Percentiles rank a stretch among this genome's conserved stretches.
Evolutionary conservation across 37 sponge, comb jelly and placozoan species (phyloP).

Genomic region (Oscarella lobularis): DNA sequence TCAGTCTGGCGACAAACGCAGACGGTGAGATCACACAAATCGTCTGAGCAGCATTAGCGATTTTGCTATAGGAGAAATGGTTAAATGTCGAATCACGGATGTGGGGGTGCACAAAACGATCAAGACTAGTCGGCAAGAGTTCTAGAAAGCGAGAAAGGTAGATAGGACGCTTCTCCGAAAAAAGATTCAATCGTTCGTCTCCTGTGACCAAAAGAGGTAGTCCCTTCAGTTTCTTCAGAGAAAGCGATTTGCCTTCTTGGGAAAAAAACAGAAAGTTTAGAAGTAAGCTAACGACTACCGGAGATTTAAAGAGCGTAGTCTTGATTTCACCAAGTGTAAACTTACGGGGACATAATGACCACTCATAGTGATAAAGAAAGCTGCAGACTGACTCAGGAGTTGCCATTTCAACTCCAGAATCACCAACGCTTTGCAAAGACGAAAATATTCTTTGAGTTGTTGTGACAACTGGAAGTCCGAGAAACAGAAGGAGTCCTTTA

Average conservation of each 20-base stretch:
- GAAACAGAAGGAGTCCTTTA: neutral
- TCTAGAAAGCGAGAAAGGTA: neutral
- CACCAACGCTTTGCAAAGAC: too few species aligned
- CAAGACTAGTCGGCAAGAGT: neutral
- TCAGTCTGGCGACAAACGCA: too few species aligned
- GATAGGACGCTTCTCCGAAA: neutral
- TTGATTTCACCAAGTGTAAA: neutral
- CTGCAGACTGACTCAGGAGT: neutral
- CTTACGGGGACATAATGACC: neutral
- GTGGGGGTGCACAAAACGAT: neutral
- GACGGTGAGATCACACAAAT: too few species aligned
- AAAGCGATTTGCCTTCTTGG: too few species aligned
- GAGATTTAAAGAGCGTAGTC: neutral
- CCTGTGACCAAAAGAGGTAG: neutral
- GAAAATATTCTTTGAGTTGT: too few species aligned
- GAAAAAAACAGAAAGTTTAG: neutral
- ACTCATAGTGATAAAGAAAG: neutral
- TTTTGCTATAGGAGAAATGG: too few species aligned
- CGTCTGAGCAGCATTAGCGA: too few species aligned
- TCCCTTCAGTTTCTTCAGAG: neutral
- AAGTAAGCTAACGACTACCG: neutral
- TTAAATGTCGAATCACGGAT: too few species aligned
- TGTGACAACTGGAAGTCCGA: neutral
- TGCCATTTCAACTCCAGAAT: neutral
- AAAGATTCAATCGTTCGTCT: neutral